These are phyloP conservation scores for Mayetiola destructor DNA, from an alignment of 2,888 invertebrate species.

Conservation along the genomic window DNA sequence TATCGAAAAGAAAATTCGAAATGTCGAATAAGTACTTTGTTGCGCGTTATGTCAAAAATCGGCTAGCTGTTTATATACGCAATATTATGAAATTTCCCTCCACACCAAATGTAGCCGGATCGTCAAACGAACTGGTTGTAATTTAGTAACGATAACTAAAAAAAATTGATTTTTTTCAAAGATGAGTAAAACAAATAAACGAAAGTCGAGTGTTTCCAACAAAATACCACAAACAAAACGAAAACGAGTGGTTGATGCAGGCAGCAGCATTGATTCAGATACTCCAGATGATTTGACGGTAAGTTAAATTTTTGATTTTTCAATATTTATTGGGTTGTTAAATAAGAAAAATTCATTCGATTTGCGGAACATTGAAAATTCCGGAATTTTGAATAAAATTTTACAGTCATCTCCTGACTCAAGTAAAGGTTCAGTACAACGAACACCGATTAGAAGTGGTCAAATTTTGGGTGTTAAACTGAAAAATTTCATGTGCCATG, in stretches of 20 bases:
- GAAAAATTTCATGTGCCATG: conserved; percentile 90
- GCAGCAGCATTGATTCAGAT: neutral
- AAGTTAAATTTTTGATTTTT: neutral
- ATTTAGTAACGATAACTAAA: neutral
- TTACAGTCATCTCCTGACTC: neutral
- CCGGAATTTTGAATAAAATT: too few species aligned
- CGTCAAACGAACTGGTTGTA: too few species aligned
- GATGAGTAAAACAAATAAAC: neutral
- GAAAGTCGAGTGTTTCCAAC: neutral
- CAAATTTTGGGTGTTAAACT: conserved; percentile 41
- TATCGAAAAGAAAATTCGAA: too few species aligned
- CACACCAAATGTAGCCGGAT: neutral
- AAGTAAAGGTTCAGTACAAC: neutral
- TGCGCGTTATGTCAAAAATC: neutral
- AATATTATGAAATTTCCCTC: conserved; percentile 5
- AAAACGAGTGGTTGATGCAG: neutral
- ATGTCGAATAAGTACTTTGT: too few species aligned
- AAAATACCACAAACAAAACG: neutral
- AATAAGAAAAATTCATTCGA: too few species aligned
- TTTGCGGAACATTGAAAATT: too few species aligned
- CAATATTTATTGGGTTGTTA: too few species aligned
- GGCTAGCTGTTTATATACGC: neutral
- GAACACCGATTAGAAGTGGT: conserved; percentile 21
- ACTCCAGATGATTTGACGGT: neutral
- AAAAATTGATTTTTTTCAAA: neutral